Evolutionary conservation across 2,797 vertebrate species (phyloP).

Genomic region (Myotis vivesi): DNA sequence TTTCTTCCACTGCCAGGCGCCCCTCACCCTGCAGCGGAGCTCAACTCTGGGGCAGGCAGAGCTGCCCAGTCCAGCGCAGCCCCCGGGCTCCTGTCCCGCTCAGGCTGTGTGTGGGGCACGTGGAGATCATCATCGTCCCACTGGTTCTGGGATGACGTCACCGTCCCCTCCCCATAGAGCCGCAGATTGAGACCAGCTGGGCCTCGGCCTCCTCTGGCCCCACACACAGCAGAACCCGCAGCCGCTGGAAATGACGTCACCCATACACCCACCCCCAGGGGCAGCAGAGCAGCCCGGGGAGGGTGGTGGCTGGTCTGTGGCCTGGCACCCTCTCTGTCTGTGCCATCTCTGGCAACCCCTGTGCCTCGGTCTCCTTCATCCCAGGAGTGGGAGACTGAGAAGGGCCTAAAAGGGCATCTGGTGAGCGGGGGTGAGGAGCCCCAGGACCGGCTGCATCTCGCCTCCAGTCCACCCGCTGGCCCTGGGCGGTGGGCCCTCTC

Average conservation of each 20-base stretch:
- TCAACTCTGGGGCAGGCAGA: not conserved
- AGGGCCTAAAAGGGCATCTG: fast-evolving
- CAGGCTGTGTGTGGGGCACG: fast-evolving
- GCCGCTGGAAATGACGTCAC: not conserved
- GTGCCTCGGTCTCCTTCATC: fast-evolving
- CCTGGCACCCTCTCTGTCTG: fast-evolving
- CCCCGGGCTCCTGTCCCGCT: fast-evolving
- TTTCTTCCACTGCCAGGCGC: fast-evolving
- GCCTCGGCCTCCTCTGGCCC: not conserved
- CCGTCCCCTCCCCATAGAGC: fast-evolving
- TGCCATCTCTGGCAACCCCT: not conserved
- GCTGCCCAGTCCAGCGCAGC: too few species aligned
- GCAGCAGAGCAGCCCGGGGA: not conserved
- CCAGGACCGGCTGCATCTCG: fast-evolving
- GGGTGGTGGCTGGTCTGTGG: not conserved
- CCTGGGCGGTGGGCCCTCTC: too few species aligned
- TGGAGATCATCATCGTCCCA: not conserved
- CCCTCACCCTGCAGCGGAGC: not conserved
- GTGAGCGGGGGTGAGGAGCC: too few species aligned
- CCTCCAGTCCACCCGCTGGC: not conserved
- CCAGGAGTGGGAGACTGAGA: fast-evolving
- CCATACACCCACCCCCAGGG: fast-evolving
- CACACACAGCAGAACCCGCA: not conserved
- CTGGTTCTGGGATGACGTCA: not conserved
- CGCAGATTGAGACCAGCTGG: not conserved